Conservation (phyloP, 92 coral and sea anemone species). For the Desmophyllum pertusum region DNA sequence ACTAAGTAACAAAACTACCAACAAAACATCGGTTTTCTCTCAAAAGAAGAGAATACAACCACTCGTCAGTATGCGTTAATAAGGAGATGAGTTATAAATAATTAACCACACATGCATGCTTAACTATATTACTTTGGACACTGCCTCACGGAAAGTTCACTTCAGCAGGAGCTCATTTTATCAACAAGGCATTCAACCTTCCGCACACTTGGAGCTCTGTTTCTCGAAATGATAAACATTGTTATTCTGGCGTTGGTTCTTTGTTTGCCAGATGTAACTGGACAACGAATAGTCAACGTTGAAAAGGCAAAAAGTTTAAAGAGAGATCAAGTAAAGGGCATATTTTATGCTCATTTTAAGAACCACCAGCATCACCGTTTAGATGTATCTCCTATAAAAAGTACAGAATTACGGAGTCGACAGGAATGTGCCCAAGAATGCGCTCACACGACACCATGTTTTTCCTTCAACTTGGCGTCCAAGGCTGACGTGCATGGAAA, state of each 20-base stretch:
- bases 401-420: not conserved
- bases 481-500: not conserved
- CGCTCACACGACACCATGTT: conserved; percentile 4
- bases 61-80: not conserved
- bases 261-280: not conserved
- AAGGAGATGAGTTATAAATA: not conserved
- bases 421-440: conserved; percentile 12
- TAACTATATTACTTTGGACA: not conserved
- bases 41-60: not conserved
- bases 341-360: conserved; percentile 12
- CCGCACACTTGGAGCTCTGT: too few species aligned
- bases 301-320: not conserved
- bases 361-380: conserved; percentile 11
- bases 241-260: not conserved
- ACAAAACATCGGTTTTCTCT: not conserved
- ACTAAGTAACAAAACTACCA: too few species aligned
- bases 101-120: not conserved
- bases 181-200: too few species aligned
- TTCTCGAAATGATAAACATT: not conserved
- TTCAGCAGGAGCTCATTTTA: too few species aligned
- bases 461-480: conserved; percentile 16
- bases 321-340: conserved; percentile 7
- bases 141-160: not conserved
- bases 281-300: conserved; percentile 3
- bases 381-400: not conserved